Conservation (phyloP, 2,113 vertebrate genomes). For the Neolamprologus tretocephalus region DNA sequence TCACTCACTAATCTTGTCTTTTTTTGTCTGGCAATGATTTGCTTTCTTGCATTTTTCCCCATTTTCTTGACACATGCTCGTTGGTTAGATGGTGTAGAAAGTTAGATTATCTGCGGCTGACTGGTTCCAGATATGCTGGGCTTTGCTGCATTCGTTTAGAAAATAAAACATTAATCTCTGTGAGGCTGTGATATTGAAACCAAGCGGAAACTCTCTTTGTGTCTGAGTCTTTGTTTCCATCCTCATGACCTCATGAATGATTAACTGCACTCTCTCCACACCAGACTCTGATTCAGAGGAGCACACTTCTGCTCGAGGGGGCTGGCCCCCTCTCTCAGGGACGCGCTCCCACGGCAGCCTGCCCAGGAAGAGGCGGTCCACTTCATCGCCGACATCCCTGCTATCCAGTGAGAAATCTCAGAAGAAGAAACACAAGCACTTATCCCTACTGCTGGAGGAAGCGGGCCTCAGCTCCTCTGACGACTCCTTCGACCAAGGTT, state of each 20-base stretch:
- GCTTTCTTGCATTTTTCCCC: not conserved
- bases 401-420: constrained; percentile 71
- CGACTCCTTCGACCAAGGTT: constrained; percentile 99
- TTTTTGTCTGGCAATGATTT: not conserved
- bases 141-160: not conserved
- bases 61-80: not conserved
- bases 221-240: not conserved
- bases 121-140: not conserved
- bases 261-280: constrained; percentile 51
- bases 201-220: not conserved
- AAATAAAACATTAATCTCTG: not conserved
- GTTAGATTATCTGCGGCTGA: not conserved
- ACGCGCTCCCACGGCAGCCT: constrained; percentile 61
- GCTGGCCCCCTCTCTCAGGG: constrained; percentile 79
- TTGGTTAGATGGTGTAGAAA: not conserved
- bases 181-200: not conserved
- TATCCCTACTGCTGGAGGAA: constrained; percentile 89
- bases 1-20: not conserved
- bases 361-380: constrained; percentile 70
- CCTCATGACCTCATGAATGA: not conserved
- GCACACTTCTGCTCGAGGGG: constrained; percentile 77
- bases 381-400: constrained; percentile 61
- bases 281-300: constrained; percentile 96
- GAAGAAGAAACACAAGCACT: constrained; percentile 87
- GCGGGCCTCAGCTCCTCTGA: constrained; percentile 87